Evolutionary conservation across 2,113 vertebrate species (phyloP).

Genomic region (Carlito syrichta): DNA sequence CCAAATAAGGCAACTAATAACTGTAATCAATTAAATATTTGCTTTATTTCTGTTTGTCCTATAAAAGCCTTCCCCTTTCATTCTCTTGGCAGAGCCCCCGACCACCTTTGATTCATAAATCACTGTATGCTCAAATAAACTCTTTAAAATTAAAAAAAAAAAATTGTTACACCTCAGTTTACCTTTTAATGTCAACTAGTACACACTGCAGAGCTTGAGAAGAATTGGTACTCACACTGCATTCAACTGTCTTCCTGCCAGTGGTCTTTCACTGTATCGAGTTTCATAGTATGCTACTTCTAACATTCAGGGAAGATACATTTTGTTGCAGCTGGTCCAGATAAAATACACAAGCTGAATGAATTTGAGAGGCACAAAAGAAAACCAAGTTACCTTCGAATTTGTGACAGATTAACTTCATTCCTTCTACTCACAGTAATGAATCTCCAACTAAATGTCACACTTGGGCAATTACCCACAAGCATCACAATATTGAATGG

Average conservation of each 20-base stretch:
- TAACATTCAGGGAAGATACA: neutral
- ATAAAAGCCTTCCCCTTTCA: neutral
- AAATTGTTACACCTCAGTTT: neutral
- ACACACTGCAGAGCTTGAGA: neutral
- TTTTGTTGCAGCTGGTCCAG: neutral
- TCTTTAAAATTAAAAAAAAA: neutral
- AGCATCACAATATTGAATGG: neutral
- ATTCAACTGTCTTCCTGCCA: neutral
- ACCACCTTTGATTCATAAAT: neutral
- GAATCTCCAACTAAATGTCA: slow-evolving; percentile 1
- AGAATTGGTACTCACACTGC: neutral
- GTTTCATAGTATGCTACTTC: neutral
- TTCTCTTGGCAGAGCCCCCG: neutral
- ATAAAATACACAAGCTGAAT: neutral
- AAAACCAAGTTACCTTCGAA: neutral
- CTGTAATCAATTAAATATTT: neutral
- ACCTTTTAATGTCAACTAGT: neutral
- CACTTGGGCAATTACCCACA: neutral
- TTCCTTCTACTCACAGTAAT: neutral
- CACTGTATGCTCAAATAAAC: neutral
- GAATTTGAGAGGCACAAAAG: neutral
- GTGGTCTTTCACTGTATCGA: neutral
- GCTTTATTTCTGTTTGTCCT: neutral
- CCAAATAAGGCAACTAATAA: neutral
- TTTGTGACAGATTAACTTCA: slow-evolving; percentile 23